A percentile compares a stretch with the other conserved stretches of the same genome.
Conservation (phyloP, 37 sponge, comb jelly and placozoan species). For the Cliona cf. orientalis region DNA sequence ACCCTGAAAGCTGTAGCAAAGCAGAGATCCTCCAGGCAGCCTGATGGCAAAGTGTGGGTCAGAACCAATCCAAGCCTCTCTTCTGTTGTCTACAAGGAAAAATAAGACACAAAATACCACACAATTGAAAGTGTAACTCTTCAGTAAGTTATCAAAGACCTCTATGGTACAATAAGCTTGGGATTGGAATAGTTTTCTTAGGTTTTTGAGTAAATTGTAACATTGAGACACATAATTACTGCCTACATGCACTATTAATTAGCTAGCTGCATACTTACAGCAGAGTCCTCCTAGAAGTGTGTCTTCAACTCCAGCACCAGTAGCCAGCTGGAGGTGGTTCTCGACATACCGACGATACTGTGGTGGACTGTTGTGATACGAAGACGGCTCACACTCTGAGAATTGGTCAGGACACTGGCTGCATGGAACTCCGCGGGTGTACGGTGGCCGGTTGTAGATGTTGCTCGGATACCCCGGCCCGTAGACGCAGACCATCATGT, state of each 20-base stretch:
- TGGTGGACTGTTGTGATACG: neutral
- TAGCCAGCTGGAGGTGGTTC: neutral
- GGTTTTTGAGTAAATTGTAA: too few relatives aligned
- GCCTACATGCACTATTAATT: too few relatives aligned
- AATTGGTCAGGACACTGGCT: neutral
- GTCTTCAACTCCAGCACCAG: too few relatives aligned
- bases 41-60: constrained; percentile 12
- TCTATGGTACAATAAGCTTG: too few relatives aligned
- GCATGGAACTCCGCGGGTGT: neutral
- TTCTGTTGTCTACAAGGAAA: neutral
- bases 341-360: neutral
- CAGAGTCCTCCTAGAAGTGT: too few relatives aligned
- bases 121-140: too few relatives aligned
- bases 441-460: neutral
- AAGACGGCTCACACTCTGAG: neutral
- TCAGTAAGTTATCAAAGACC: too few relatives aligned
- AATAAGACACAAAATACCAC: too few relatives aligned
- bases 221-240: too few relatives aligned
- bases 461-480: neutral
- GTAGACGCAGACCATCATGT: neutral
- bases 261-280: too few relatives aligned
- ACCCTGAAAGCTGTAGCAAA: constrained; percentile 23
- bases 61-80: neutral
- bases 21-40: neutral
- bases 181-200: too few relatives aligned